Evolutionary conservation across 2,113 vertebrate genomes (phyloP).

Genomic region (Anser cygnoides): DNA sequence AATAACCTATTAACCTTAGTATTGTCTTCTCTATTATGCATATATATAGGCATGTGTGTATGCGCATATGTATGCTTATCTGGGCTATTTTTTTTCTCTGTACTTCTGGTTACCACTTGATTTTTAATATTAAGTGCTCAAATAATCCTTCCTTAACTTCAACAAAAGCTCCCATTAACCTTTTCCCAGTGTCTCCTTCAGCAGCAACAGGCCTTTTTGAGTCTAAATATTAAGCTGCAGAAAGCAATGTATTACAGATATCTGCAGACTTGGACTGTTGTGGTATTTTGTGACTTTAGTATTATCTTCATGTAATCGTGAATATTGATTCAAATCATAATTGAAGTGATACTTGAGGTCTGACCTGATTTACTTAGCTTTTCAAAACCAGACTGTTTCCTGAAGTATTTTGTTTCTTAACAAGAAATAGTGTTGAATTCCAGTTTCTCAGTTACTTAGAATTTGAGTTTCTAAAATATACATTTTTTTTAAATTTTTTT

Average conservation of each 20-base stretch:
- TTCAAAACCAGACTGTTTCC: neutral
- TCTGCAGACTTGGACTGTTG: neutral
- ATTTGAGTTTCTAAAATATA: neutral
- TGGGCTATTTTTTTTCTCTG: neutral
- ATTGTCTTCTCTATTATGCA: neutral
- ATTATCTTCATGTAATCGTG: neutral
- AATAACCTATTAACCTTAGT: neutral
- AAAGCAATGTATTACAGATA: neutral
- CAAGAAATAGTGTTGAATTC: neutral
- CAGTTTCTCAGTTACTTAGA: neutral
- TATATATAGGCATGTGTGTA: neutral
- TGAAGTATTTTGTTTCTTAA: neutral
- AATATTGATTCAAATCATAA: neutral
- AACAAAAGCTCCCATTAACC: neutral
- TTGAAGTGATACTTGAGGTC: neutral
- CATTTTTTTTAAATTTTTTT: neutral
- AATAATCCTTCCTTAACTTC: neutral
- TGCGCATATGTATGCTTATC: neutral
- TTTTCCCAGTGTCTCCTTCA: neutral
- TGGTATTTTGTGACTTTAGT: neutral
- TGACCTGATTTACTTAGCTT: neutral
- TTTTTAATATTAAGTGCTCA: neutral
- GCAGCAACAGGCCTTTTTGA: neutral
- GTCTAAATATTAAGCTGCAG: neutral
- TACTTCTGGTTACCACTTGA: neutral